A percentile compares a stretch with the other conserved stretches of the same genome.
Conservation (phyloP, 2,888 invertebrate genomes). For the Nemotelus nigrinus region DNA sequence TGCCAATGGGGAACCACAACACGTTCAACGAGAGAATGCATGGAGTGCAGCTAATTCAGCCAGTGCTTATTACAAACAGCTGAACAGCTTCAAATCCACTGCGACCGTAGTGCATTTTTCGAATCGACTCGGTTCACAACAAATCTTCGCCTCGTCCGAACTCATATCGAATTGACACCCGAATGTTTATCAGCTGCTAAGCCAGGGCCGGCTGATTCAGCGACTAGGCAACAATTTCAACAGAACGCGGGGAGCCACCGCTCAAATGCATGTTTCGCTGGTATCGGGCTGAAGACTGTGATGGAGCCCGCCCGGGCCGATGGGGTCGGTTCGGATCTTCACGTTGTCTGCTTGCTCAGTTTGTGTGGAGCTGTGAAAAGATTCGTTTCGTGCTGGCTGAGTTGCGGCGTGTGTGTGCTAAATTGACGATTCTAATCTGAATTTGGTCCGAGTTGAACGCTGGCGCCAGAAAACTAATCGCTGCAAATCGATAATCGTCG, state of each 20-base stretch:
- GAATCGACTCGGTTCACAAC: neutral
- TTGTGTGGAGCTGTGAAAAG: conserved; percentile 34
- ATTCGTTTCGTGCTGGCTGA: conserved; percentile 4
- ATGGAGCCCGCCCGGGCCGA: neutral
- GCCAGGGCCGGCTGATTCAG: conserved; percentile 20
- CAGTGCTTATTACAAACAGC: too few relatives aligned
- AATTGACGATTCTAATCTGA: conserved; percentile 10
- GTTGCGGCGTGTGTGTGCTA: neutral
- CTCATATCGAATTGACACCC: neutral
- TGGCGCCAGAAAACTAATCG: conserved; percentile 5
- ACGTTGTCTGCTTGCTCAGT: conserved; percentile 21
- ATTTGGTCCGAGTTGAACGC: neutral
- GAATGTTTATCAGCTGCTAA: conserved; percentile 25
- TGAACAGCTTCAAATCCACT: too few relatives aligned
- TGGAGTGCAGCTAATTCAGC: too few relatives aligned
- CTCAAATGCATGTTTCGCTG: neutral
- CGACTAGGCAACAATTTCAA: neutral
- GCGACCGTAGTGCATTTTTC: too few relatives aligned
- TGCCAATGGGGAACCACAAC: too few relatives aligned
- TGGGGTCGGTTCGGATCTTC: neutral
- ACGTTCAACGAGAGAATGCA: too few relatives aligned
- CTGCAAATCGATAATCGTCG: conserved; percentile 11
- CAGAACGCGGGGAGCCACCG: neutral
- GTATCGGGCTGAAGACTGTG: neutral
- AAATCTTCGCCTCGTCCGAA: conserved; percentile 26